A percentile compares a stretch with the other conserved stretches of the same genome.
These are phyloP conservation scores for Tillus elongatus DNA, from an alignment of 2,888 invertebrate species.

Conservation along the genomic window DNA sequence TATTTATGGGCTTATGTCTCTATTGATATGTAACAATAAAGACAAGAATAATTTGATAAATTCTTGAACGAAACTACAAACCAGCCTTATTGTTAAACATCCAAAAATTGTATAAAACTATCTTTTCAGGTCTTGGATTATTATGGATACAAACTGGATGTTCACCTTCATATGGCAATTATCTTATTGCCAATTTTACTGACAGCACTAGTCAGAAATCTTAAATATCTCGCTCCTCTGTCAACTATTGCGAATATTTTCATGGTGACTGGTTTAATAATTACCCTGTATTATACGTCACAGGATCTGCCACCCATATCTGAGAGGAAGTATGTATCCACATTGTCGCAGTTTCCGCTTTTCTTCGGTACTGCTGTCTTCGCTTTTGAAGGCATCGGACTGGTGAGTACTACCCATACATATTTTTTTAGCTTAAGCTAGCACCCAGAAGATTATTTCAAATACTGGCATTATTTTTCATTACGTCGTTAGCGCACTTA, in stretches of 20 bases:
- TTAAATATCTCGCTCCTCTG: constrained; percentile 68
- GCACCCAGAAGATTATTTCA: neutral
- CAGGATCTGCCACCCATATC: constrained; percentile 59
- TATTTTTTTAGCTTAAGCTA: no score
- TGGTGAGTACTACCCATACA: constrained; percentile 50
- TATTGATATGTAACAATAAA: no score
- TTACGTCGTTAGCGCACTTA: neutral
- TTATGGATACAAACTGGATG: constrained; percentile 52
- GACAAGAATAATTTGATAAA: no score
- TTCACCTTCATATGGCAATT: constrained; percentile 66
- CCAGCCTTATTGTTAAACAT: no score
- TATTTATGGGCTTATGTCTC: no score
- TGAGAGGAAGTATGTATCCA: constrained; percentile 52
- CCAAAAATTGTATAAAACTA: no score
- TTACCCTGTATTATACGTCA: constrained; percentile 68
- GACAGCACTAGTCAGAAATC: constrained; percentile 65
- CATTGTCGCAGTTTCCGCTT: constrained; percentile 59
- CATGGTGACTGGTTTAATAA: constrained; percentile 64
- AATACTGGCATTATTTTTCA: neutral
- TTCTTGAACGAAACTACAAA: no score
- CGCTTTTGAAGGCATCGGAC: constrained; percentile 92
- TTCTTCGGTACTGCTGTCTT: constrained; percentile 95
- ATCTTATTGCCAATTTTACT: constrained; percentile 63
- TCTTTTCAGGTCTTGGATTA: constrained; percentile 57
- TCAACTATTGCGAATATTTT: constrained; percentile 71